These are phyloP conservation scores for Caenorhabditis uteleia DNA, from an alignment of 2,888 invertebrate genomes.

Conservation along the genomic window DNA sequence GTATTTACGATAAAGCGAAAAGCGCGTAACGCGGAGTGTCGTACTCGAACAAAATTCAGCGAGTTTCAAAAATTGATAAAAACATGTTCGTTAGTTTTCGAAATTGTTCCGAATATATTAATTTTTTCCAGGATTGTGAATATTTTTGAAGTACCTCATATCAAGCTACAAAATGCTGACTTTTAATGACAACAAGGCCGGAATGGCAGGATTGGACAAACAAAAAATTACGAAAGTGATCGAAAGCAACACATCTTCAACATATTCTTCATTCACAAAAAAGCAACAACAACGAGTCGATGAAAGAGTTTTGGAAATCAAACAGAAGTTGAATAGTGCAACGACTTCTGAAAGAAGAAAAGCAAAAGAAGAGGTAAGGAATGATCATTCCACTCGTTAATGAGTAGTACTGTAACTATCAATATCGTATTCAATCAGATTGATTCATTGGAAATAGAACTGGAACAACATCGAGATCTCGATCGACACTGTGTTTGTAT, in stretches of 20 bases:
- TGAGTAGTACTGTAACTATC: too few relatives aligned
- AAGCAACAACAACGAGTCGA: constrained; percentile 73
- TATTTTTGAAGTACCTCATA: not conserved
- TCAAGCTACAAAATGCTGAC: constrained; percentile 39
- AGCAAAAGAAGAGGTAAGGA: constrained; percentile 44
- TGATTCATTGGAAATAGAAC: constrained; percentile 70
- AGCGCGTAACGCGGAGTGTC: too few relatives aligned
- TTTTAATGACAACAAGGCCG: constrained; percentile 69
- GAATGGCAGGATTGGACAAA: constrained; percentile 73
- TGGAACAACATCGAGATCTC: constrained; percentile 72
- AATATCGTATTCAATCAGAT: constrained; percentile 69
- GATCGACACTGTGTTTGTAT: constrained; percentile 56
- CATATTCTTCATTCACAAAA: constrained; percentile 74
- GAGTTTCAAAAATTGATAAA: not conserved
- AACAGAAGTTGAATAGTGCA: constrained; percentile 26
- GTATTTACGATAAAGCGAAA: too few relatives aligned
- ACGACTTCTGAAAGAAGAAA: constrained; percentile 30
- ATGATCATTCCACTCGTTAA: not conserved
- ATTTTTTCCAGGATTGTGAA: not conserved
- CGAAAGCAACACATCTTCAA: constrained; percentile 73
- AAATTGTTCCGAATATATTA: constrained; percentile 7
- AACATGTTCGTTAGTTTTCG: constrained; percentile 1
- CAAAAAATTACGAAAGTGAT: constrained; percentile 69
- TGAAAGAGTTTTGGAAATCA: constrained; percentile 68
- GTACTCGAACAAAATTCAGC: too few relatives aligned